A percentile compares a stretch with the other conserved stretches of the same genome.
These are phyloP conservation scores for Mermis nigrescens DNA, from an alignment of 2,888 invertebrate genomes.

Conservation along the genomic window DNA sequence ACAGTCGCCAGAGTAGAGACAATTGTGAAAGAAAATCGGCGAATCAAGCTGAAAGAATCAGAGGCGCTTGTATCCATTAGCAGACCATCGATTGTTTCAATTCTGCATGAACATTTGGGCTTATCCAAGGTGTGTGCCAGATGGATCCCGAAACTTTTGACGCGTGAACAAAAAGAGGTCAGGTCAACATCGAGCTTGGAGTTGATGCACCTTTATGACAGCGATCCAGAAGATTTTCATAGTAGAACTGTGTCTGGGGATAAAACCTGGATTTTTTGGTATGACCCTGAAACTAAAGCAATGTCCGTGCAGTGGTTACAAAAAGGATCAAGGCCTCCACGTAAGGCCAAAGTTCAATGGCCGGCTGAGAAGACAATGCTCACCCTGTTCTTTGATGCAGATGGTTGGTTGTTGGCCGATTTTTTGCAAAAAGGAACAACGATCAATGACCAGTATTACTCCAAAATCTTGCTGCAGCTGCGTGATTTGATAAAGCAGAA, in stretches of 20 bases:
- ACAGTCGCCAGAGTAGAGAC: too few species aligned
- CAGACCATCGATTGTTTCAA: not conserved
- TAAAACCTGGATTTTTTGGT: slow-evolving; percentile 27
- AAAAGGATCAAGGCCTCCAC: not conserved
- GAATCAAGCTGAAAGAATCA: too few species aligned
- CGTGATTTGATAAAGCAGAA: slow-evolving; percentile 4
- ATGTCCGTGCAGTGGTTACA: not conserved
- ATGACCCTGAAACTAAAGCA: not conserved
- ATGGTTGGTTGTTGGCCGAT: slow-evolving; percentile 13
- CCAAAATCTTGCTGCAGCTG: slow-evolving; percentile 9
- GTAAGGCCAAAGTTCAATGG: not conserved
- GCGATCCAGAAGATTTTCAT: not conserved
- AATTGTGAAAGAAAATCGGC: too few species aligned
- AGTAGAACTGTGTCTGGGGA: slow-evolving; percentile 29
- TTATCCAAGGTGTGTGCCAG: slow-evolving; percentile 15
- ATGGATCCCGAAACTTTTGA: slow-evolving; percentile 31
- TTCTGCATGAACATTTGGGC: slow-evolving; percentile 1
- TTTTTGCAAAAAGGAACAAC: slow-evolving; percentile 14
- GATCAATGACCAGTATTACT: slow-evolving; percentile 14
- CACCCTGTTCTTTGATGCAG: slow-evolving; percentile 14
- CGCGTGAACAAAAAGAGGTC: slow-evolving; percentile 18
- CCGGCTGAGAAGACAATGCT: slow-evolving; percentile 13
- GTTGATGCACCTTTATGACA: slow-evolving; percentile 1
- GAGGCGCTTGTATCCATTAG: not conserved
- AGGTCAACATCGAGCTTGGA: not conserved